phyloP scores from a whole-genome alignment of 2,797 vertebrate species.

The Morelia viridis region DNA sequence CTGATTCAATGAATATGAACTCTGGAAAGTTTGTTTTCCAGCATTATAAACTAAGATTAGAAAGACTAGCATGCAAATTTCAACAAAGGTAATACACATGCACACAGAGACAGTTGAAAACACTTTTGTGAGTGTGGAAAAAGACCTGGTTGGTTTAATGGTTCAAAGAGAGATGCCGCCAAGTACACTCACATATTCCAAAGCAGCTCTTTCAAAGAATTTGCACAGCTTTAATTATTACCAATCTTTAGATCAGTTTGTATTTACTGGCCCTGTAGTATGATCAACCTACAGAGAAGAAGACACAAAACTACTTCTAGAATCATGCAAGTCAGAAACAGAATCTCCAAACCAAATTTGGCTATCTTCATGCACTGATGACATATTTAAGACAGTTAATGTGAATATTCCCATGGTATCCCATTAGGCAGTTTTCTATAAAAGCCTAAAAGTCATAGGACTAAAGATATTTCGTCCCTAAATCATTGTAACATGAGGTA shows the following conservation, averaged over 20 bases:
- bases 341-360: background rate
- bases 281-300: background rate
- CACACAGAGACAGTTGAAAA: background rate
- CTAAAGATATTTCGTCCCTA: constrained; percentile 47
- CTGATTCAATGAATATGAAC: background rate
- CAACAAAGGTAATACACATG: background rate
- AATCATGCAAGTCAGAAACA: background rate
- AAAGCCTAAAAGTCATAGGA: constrained; percentile 17
- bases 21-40: background rate
- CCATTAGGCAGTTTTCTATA: constrained; percentile 49
- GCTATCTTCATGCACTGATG: constrained; percentile 26
- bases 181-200: background rate
- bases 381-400: constrained; percentile 43
- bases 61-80: background rate
- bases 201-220: background rate
- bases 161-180: background rate
- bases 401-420: constrained; percentile 42
- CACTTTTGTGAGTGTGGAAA: background rate
- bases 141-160: background rate
- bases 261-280: background rate
- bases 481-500: constrained; percentile 43
- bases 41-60: background rate
- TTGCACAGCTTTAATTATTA: background rate
- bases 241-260: background rate
- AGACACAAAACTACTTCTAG: background rate